A percentile compares a stretch with the other conserved stretches of the same genome.
Evolutionary conservation across 2,888 invertebrate genomes (phyloP).

Genomic region (Acleris laterana): DNA sequence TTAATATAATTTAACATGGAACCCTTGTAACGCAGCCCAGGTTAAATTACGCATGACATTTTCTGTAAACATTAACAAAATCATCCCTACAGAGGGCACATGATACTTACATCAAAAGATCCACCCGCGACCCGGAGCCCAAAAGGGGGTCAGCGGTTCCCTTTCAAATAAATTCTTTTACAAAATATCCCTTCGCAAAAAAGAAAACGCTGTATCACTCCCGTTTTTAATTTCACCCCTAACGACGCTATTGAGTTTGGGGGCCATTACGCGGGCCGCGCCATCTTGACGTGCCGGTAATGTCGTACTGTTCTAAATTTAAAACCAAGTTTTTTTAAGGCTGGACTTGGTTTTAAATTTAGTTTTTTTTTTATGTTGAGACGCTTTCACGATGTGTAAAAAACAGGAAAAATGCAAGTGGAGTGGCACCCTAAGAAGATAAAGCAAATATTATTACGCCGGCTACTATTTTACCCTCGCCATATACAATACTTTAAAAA

Average conservation of each 20-base stretch:
- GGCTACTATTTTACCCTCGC: too few species aligned
- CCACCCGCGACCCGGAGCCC: constrained; percentile 67
- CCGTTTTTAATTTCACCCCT: constrained; percentile 81
- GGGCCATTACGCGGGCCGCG: constrained; percentile 42
- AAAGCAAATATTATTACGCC: too few species aligned
- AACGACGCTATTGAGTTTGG: constrained; percentile 80
- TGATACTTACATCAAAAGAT: constrained; percentile 52
- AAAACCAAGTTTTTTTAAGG: constrained; percentile 4
- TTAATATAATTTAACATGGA: not conserved
- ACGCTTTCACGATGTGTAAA: too few species aligned
- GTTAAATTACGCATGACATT: constrained; percentile 27
- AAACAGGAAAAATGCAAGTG: too few species aligned
- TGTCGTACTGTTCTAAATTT: constrained; percentile 28
- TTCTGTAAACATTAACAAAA: constrained; percentile 33
- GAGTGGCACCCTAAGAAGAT: too few species aligned
- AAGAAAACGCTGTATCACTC: constrained; percentile 81
- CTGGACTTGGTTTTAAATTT: too few species aligned
- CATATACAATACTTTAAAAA: too few species aligned
- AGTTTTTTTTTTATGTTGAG: too few species aligned
- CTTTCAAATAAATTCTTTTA: constrained; percentile 79
- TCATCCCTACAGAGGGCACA: constrained; percentile 54
- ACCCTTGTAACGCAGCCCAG: constrained; percentile 15
- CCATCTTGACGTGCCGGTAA: constrained; percentile 34
- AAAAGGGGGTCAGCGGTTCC: constrained; percentile 62
- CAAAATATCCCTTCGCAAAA: constrained; percentile 75